These are phyloP conservation scores for Drosophila setosimentum DNA, from an alignment of 2,888 invertebrate genomes.

Conservation along the genomic window DNA sequence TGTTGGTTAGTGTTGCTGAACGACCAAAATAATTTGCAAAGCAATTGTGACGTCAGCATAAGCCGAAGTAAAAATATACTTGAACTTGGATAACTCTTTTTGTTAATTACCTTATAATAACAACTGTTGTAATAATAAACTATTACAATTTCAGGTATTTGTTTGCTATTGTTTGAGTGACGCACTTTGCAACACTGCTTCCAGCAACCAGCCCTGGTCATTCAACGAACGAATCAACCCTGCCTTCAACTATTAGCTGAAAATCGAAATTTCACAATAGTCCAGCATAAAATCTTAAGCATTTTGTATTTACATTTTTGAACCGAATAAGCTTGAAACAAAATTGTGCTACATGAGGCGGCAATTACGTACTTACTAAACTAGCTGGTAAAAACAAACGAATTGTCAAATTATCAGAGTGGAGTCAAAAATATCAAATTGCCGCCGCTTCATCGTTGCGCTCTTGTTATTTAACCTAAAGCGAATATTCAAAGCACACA, in stretches of 20 bases:
- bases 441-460: constrained; percentile 33
- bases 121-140: background rate
- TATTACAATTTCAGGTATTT: background rate
- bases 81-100: background rate
- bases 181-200: constrained; percentile 30
- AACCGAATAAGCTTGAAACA: constrained; percentile 39
- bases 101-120: background rate
- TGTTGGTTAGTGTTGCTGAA: constrained; percentile 86
- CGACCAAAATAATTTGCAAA: constrained; percentile 13
- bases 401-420: constrained; percentile 34
- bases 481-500: constrained; percentile 21
- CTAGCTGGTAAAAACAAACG: constrained; percentile 37
- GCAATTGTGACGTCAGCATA: constrained; percentile 44
- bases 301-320: constrained; percentile 47
- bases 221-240: constrained; percentile 20
- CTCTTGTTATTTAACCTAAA: constrained; percentile 74
- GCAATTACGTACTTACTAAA: constrained; percentile 23
- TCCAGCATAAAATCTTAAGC: constrained; percentile 59
- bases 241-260: constrained; percentile 43
- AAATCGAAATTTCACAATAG: constrained; percentile 72
- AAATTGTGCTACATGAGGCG: constrained; percentile 56
- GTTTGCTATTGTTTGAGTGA: background rate
- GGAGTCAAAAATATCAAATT: constrained; percentile 22
- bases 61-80: background rate
- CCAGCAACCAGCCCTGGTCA: constrained; percentile 41